phyloP scores from a whole-genome alignment of 2,113 vertebrate genomes.

The Pao palembangensis region DNA sequence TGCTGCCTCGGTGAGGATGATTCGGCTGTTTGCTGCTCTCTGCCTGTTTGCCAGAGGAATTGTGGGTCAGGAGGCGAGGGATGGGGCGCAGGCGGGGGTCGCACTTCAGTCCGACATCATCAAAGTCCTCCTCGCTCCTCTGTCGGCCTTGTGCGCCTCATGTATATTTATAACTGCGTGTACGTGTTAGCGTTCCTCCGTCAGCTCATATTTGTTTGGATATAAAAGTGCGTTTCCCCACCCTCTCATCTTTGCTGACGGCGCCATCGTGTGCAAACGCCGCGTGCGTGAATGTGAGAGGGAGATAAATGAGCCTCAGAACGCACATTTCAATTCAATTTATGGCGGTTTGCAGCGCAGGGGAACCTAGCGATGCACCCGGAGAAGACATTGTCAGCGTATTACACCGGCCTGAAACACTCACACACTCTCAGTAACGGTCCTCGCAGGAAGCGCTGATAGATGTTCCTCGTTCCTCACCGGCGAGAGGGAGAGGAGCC shows the following conservation, averaged over 20 bases:
- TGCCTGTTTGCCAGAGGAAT: conserved; percentile 40
- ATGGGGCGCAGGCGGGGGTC: too few relatives aligned
- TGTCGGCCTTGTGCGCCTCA: neutral
- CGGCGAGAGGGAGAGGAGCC: neutral
- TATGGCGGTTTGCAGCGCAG: neutral
- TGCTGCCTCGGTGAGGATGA: too few relatives aligned
- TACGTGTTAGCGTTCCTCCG: too few relatives aligned
- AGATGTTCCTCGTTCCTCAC: conserved; percentile 12
- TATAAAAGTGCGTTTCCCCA: conserved; percentile 3
- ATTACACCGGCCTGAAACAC: neutral
- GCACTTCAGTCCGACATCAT: conserved; percentile 44
- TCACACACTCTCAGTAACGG: conserved; percentile 25
- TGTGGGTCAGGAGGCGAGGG: conserved; percentile 5
- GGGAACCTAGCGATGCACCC: conserved; percentile 19
- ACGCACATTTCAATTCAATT: neutral
- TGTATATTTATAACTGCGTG: neutral
- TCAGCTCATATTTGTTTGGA: neutral
- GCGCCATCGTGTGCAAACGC: conserved; percentile 22
- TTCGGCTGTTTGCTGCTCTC: too few relatives aligned
- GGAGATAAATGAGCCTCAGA: conserved; percentile 26
- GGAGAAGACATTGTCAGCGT: conserved; percentile 13
- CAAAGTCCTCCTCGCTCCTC: conserved; percentile 32
- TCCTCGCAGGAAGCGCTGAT: conserved; percentile 42
- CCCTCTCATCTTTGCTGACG: neutral
- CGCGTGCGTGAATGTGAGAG: neutral